Base-by-base conservation (phyloP, 2,888 invertebrate genomes). In the Chrysolina americana region DNA sequence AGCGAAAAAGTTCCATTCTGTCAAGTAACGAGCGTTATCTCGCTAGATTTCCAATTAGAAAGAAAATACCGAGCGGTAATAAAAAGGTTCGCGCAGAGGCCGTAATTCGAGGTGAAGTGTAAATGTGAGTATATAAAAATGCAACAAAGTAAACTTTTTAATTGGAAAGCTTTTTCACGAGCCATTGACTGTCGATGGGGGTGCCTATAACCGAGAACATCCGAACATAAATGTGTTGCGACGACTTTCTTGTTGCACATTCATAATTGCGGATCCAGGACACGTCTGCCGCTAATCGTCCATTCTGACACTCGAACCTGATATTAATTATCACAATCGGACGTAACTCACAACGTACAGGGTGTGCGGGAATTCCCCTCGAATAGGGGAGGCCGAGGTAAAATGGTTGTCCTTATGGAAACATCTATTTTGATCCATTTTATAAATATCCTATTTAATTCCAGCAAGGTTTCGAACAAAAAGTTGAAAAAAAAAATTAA, bases 61-160 rank as follows among this genome's bases (percentile, higher is more conserved):
- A 75, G 71, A 74, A 71, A 68, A 74, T 72, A 72, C 63, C 75
- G 69, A 69, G 65, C 65, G 70, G 69, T 53, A 74, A 76, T 78
- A 78, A 78, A 78, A 78, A 74, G 68, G 65, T 70, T 74, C 66
- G 56, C 71, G 63, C 56, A 68, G 44, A 64, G 64, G 53, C 66
- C 21, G 71, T 74, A 78, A 78, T 71, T 76, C 75, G 71, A 75
- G 53, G 70, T 41, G 71, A 74, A 73, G 76, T 76, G 78, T 75
- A 76, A 78, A 78, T 71, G 75, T 70, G 73, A 73, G 71, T 70
- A 73, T 78, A 80, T 79, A 76, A 82, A 82, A 80, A 78, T 81
- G 83, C 83, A 81, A 83, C 82, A 80, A 81, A 82, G 83, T 82
- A 77, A 79, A 81, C 78, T 79, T 82, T 82, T 81, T 79, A 79